These are phyloP conservation scores for Gymnocephalus cernua DNA, from an alignment of 2,113 vertebrate genomes.

Conservation along the genomic window DNA sequence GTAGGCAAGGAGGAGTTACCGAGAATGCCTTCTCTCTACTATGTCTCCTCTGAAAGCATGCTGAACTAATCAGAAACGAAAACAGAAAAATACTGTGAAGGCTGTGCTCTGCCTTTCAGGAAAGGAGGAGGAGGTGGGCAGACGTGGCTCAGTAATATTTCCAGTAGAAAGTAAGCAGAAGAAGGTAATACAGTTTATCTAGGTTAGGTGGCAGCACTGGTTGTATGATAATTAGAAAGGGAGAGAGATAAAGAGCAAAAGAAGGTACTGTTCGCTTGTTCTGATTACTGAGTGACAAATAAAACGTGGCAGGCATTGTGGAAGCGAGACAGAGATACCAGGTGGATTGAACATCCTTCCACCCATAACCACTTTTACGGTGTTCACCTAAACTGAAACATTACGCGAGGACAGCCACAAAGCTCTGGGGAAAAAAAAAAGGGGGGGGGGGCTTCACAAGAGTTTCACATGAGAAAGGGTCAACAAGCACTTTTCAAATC, in stretches of 20 bases:
- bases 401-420: constrained; percentile 57
- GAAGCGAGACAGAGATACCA: background rate
- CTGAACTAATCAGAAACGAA: constrained; percentile 62
- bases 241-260: background rate
- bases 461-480: constrained; percentile 62
- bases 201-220: constrained; percentile 60
- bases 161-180: constrained; percentile 40
- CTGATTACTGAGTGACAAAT: constrained; percentile 18
- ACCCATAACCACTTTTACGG: constrained; percentile 8
- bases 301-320: background rate
- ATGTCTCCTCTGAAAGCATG: constrained; percentile 69
- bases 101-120: constrained; percentile 48
- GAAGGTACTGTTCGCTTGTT: background rate
- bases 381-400: constrained; percentile 50
- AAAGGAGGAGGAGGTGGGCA: constrained; percentile 34
- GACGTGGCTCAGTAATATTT: constrained; percentile 73
- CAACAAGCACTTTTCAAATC: constrained; percentile 66
- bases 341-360: background rate
- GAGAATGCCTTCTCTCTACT: constrained; percentile 27
- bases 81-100: constrained; percentile 22
- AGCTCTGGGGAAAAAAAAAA: constrained; percentile 15
- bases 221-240: constrained; percentile 9
- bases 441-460: constrained; percentile 42
- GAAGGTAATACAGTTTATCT: constrained; percentile 32
- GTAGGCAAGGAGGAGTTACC: constrained; percentile 8